These are phyloP conservation scores for Apocrypta bakeri DNA, from an alignment of 1,140 invertebrate genomes.

Conservation along the genomic window DNA sequence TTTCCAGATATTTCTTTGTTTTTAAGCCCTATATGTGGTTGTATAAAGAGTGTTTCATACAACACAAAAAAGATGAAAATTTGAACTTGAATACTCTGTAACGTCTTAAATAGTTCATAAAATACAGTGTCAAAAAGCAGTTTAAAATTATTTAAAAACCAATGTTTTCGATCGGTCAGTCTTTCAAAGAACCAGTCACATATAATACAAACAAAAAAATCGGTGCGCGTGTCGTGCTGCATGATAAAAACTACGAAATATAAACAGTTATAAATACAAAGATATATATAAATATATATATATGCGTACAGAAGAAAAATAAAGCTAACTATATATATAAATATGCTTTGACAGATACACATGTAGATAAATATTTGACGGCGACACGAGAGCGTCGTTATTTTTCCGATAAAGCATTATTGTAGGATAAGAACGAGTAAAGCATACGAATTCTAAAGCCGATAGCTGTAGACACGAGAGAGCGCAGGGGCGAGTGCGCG, in stretches of 20 bases:
- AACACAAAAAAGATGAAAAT: too few relatives aligned
- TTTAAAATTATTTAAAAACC: too few relatives aligned
- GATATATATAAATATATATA: neutral
- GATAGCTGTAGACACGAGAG: constrained; percentile 67
- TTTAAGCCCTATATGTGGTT: too few relatives aligned
- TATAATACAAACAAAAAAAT: too few relatives aligned
- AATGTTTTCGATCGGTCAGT: too few relatives aligned
- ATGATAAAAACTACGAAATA: neutral
- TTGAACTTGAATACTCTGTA: too few relatives aligned
- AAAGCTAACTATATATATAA: constrained; percentile 1
- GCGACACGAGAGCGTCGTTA: constrained; percentile 30
- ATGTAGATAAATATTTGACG: constrained; percentile 17
- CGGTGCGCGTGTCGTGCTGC: neutral
- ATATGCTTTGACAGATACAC: neutral
- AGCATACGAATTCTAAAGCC: constrained; percentile 73
- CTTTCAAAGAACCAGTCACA: too few relatives aligned
- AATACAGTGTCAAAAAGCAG: too few relatives aligned
- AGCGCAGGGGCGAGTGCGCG: constrained; percentile 54
- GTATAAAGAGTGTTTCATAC: too few relatives aligned
- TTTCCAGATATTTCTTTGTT: too few relatives aligned
- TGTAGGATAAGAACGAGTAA: constrained; percentile 69
- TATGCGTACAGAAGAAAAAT: constrained; percentile 46
- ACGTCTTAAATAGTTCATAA: too few relatives aligned
- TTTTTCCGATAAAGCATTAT: constrained; percentile 48
- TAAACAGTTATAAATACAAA: neutral